phyloP scores from a whole-genome alignment of 2,888 invertebrate genomes.

The Selenia dentaria region DNA sequence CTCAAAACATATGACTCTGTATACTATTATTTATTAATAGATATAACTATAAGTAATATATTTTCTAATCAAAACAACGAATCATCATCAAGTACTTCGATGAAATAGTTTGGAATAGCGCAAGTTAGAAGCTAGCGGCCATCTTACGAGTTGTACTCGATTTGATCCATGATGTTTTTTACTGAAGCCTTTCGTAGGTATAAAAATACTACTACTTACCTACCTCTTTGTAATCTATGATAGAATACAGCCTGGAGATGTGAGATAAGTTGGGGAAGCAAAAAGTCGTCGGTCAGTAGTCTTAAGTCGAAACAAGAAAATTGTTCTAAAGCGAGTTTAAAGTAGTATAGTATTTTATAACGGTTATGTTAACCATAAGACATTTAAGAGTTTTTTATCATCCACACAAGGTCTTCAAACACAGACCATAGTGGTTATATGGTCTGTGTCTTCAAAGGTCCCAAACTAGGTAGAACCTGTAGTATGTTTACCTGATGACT shows the following conservation, averaged over 20 bases:
- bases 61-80: slow-evolving; percentile 1
- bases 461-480: no score
- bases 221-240: slow-evolving; percentile 2
- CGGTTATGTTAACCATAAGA: no score
- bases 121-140: slow-evolving; percentile 23
- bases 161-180: slow-evolving; percentile 20
- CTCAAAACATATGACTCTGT: no score
- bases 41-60: no score
- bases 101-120: slow-evolving; percentile 21
- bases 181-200: slow-evolving; percentile 9
- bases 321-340: no score
- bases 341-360: no score
- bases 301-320: not conserved
- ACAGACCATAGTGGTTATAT: no score
- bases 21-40: no score
- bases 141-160: slow-evolving; percentile 16
- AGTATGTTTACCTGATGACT: no score
- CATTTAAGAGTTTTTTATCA: no score
- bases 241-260: not conserved
- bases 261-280: not conserved
- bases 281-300: slow-evolving; percentile 1
- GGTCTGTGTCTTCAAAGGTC: no score
- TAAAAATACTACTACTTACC: slow-evolving; percentile 1
- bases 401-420: no score
- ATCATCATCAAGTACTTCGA: not conserved